phyloP scores from a whole-genome alignment of 2,888 invertebrate species.

The Sialis fuliginosa region DNA sequence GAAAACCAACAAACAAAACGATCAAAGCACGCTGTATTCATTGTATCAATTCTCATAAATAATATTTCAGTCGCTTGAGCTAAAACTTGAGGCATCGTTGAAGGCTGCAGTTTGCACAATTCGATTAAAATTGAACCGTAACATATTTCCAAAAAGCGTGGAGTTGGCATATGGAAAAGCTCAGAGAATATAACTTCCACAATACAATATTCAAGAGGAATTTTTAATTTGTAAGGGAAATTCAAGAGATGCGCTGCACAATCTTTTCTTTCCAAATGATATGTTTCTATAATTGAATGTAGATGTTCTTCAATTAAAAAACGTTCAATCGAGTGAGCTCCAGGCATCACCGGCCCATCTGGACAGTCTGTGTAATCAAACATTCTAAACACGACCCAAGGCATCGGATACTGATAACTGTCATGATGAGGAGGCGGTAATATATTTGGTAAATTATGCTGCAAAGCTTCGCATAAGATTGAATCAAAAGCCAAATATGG shows the following conservation, averaged over 20 bases:
- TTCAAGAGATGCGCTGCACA: conserved; percentile 85
- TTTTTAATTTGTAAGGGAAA: conserved; percentile 83
- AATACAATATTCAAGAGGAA: conserved; percentile 94
- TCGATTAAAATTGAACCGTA: conserved; percentile 94
- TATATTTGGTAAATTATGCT: conserved; percentile 85
- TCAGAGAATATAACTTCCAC: conserved; percentile 94
- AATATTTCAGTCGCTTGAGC: conserved; percentile 97
- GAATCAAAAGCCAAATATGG: conserved; percentile 94
- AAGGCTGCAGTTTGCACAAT: conserved; percentile 89
- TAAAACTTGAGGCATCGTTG: conserved; percentile 91
- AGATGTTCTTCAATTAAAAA: conserved; percentile 96
- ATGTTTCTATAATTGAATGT: conserved; percentile 78
- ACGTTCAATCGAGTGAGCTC: conserved; percentile 92
- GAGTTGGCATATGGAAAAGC: conserved; percentile 79
- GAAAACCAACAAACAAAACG: conserved; percentile 95
- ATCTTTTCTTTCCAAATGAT: conserved; percentile 79
- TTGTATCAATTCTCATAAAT: conserved; percentile 87
- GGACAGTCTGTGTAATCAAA: conserved; percentile 99
- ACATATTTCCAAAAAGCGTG: conserved; percentile 77
- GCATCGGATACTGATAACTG: conserved; percentile 80
- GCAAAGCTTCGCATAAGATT: conserved; percentile 85
- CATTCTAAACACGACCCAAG: conserved; percentile 86
- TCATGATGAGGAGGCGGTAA: conserved; percentile 88
- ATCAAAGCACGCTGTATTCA: conserved; percentile 95
- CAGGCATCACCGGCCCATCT: conserved; percentile 79